Base-by-base conservation (phyloP, 2,888 invertebrate species). In the Alloplasta piceator region DNA sequence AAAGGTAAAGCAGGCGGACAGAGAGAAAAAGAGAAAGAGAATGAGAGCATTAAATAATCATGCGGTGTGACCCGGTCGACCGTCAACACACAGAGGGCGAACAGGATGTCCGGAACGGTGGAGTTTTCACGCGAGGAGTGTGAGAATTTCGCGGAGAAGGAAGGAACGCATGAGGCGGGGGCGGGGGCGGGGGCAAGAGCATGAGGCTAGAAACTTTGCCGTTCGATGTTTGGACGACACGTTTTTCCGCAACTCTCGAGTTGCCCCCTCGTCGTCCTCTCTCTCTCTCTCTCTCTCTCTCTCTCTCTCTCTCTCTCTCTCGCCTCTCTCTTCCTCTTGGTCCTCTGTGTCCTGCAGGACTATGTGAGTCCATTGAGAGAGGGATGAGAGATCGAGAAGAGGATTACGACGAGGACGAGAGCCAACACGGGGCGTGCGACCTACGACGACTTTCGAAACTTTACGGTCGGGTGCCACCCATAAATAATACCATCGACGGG, bases 401-500 rank as follows among this genome's bases (percentile, higher is more conserved):
- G 67, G 76, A 72, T 60, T 76, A 76, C 60, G 80, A 67, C 39
- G 76, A 74, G 46, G 46, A 78, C 78, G 80, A 80, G 71, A 76
- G 76, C 80, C 80, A 80, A 80, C 80, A 76, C 67, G 61, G 61
- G 72, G 61, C 71, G 80, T 75, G 76, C 72, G 80, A 80, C 80
- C 80, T 80, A 66, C 72, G 80, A 71, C 76, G 80, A 80, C 80
- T 80, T 80, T 80, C 48, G 71, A 76, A 80, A 80, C 71, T 76
- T 80, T 80, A 80, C 76, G 80, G 80, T 80, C 80, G 80, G 80
- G 76, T 80, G 58, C 71, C 67, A 67, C 80, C 80, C 80, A 80
- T 80, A 80, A 80, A 80, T 80, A 80, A 80, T 80, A 80, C 80
- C 80, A 80, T 80, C 80, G 80, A 80, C 80, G 61, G 52, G 61